These are phyloP conservation scores for Icerya purchasi DNA, from an alignment of 2,888 invertebrate species.

Conservation along the genomic window DNA sequence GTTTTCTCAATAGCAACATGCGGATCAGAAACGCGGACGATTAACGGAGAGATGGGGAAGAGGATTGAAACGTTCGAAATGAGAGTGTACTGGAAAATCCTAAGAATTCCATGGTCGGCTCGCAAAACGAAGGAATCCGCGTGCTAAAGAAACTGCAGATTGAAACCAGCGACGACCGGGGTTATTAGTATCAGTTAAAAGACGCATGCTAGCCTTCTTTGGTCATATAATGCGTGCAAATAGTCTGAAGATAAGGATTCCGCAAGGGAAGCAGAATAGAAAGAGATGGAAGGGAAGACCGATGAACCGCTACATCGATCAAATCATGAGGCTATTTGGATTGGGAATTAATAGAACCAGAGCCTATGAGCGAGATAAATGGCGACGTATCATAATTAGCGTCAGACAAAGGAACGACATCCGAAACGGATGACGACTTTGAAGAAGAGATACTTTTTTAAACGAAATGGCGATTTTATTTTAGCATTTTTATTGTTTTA, in stretches of 20 bases:
- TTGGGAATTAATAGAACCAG: background rate
- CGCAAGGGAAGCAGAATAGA: background rate
- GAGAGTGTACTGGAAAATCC: background rate
- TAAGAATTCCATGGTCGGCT: background rate
- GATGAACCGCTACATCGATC: background rate
- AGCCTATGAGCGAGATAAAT: background rate
- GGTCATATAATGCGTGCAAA: too few relatives aligned
- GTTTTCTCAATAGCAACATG: background rate
- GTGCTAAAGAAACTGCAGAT: background rate
- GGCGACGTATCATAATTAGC: background rate
- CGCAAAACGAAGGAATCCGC: background rate
- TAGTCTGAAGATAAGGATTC: background rate
- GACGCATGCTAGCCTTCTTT: too few relatives aligned
- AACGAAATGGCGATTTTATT: too few relatives aligned
- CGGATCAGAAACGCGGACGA: background rate
- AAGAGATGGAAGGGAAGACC: background rate
- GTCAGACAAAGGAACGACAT: background rate
- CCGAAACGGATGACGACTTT: background rate
- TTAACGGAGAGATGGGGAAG: background rate
- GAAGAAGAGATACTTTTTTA: too few relatives aligned
- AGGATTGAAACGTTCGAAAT: background rate
- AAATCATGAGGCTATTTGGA: background rate
- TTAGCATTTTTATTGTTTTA: too few relatives aligned
- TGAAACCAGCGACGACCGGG: background rate
- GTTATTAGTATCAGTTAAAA: background rate